Conservation (phyloP, 2,797 vertebrate species). For the Capromys pilorides region DNA sequence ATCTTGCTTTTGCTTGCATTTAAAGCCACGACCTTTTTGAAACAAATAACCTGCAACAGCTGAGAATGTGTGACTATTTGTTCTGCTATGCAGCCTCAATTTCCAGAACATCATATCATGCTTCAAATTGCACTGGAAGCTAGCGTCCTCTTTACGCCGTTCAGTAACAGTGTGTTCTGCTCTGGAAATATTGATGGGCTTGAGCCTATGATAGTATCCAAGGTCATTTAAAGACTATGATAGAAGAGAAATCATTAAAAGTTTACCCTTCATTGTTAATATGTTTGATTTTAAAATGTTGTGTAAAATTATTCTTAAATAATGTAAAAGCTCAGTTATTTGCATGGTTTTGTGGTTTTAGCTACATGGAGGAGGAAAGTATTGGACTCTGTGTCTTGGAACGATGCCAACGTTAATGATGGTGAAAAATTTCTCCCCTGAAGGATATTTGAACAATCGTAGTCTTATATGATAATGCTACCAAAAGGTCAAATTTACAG, state of each 20-base stretch:
- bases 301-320: constrained; percentile 26
- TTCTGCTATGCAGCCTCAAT: constrained; percentile 12
- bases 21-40: constrained; percentile 52
- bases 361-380: neutral
- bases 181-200: constrained; percentile 19
- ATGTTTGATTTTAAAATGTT: constrained; percentile 30
- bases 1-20: constrained; percentile 19
- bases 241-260: neutral
- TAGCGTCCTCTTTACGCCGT: constrained; percentile 40
- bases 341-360: constrained; percentile 50
- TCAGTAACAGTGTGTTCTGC: constrained; percentile 44
- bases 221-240: constrained; percentile 34
- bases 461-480: neutral
- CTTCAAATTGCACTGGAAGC: constrained; percentile 49
- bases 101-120: constrained; percentile 49
- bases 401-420: constrained; percentile 45
- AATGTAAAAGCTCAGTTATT: neutral
- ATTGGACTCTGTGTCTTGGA: neutral
- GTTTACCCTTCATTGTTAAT: neutral
- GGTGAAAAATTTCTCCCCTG: neutral
- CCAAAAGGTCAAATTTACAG: constrained; percentile 40
- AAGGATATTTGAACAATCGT: constrained; percentile 64
- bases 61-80: constrained; percentile 28
- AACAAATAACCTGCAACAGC: constrained; percentile 58
- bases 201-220: neutral